phyloP scores from a whole-genome alignment of 2,888 invertebrate species.

The Brenthis hecate region DNA sequence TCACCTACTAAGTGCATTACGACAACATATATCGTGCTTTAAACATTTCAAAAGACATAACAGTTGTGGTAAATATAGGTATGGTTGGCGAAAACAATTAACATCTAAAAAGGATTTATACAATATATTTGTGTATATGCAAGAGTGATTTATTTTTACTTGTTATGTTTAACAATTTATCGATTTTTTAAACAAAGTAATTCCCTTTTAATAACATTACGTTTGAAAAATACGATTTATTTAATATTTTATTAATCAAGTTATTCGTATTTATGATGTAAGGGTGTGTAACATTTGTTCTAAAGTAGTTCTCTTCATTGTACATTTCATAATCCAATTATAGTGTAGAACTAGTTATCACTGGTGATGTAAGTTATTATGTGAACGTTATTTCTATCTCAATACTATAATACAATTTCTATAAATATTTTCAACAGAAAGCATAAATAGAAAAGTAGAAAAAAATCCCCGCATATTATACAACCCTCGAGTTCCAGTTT shows the following conservation, averaged over 20 bases:
- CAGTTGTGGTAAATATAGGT: too few relatives aligned
- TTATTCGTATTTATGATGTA: neutral
- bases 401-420: neutral
- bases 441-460: neutral
- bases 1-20: neutral
- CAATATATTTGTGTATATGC: too few relatives aligned
- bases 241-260: too few relatives aligned
- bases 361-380: neutral
- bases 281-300: neutral
- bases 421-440: neutral
- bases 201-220: too few relatives aligned
- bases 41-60: too few relatives aligned
- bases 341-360: neutral
- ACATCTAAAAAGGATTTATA: too few relatives aligned
- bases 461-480: neutral
- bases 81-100: too few relatives aligned
- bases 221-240: too few relatives aligned
- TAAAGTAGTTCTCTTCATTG: conserved; percentile 1
- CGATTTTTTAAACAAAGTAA: too few relatives aligned
- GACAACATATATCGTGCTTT: neutral
- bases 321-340: neutral
- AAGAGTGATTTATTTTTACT: too few relatives aligned
- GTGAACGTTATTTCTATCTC: conserved; percentile 2
- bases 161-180: too few relatives aligned
- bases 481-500: conserved; percentile 6